Evolutionary conservation across 2,797 vertebrate genomes (phyloP), one percentile per base, ranked within the genome.

Genomic region (Sebastes wilsoni): DNA sequence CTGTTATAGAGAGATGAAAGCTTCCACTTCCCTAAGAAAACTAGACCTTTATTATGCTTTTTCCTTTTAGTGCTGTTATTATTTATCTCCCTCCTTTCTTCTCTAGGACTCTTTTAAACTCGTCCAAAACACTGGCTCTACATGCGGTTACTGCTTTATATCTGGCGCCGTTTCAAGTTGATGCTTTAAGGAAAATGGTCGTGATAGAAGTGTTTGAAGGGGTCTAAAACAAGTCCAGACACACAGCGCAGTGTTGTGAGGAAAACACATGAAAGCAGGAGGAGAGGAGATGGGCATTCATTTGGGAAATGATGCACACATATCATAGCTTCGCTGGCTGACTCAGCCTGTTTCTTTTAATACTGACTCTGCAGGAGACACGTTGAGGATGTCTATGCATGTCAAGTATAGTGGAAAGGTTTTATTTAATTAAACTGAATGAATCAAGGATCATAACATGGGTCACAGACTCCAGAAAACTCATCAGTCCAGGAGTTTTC

Each of bases 1-100:
- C 92, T 95, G 94, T 94, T 92, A 92, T 87, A 92, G 91, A 89
- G 88, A 96, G 95, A 95, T 96, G 94, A 95, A 96, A 96, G 95
- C 85, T 75, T 80, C 85, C 86, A 87, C 84, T 92, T 91, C 89
- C 86, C 80, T 84, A 88, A 89, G 88, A 95, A 94, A 96, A 93
- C 85, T 82, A 88, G 85, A 90, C 89, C 94, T 94, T 94, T 91
- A 95, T 94, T 94, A 94, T 93, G 87, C 82, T 91, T 92, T 46
- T 92, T 87, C 92, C 92, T 91, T 92, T 90, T 91, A 91, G 90
- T 90, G 88, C 79, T 92, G 18, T 93, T 95, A 95, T 89, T 94
- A 52, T 94, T 92, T 93, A 95, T 91, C 87, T 92, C 88, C 9
- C 20, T 8, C 89, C 87, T 95, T 91, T 91, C 90, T 94, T 95